These are phyloP conservation scores for Stenchaetothrips biformis DNA, from an alignment of 2,888 invertebrate species.

Conservation along the genomic window DNA sequence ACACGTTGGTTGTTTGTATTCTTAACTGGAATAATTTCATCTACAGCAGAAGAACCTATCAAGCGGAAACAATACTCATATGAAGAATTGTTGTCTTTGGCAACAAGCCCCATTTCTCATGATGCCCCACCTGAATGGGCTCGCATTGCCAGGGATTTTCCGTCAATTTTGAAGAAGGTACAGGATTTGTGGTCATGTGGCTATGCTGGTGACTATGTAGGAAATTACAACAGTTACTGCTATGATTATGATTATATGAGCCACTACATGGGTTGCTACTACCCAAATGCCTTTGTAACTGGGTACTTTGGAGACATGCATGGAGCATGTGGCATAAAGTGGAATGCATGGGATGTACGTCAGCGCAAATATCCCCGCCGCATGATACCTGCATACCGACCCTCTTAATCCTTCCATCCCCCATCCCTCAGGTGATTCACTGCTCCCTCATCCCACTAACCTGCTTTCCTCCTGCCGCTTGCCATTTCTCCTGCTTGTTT, in stretches of 20 bases:
- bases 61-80: conserved; percentile 47
- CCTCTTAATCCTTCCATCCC: neutral
- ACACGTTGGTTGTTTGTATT: neutral
- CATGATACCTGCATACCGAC: neutral
- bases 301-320: neutral
- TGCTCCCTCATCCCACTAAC: too few relatives aligned
- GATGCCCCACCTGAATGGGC: conserved; percentile 39
- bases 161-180: conserved; percentile 41
- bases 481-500: neutral
- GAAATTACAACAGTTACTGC: neutral
- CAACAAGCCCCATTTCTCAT: conserved; percentile 47
- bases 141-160: conserved; percentile 37
- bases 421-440: neutral
- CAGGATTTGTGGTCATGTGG: neutral
- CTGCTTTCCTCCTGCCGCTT: neutral
- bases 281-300: neutral
- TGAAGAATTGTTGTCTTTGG: conserved; percentile 55
- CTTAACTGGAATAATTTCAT: conserved; percentile 28
- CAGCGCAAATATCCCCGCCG: neutral
- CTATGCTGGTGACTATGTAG: conserved; percentile 1
- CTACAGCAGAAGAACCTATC: conserved; percentile 39
- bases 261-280: conserved; percentile 7
- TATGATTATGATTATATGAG: conserved; percentile 16
- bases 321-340: conserved; percentile 8
- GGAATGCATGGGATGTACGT: neutral